Percentiles rank a stretch among this genome's conserved stretches.
Evolutionary conservation across 30 jellyfish, hydroid and myxozoan genomes (phyloP).

Genomic region (Aurelia coerulea): DNA sequence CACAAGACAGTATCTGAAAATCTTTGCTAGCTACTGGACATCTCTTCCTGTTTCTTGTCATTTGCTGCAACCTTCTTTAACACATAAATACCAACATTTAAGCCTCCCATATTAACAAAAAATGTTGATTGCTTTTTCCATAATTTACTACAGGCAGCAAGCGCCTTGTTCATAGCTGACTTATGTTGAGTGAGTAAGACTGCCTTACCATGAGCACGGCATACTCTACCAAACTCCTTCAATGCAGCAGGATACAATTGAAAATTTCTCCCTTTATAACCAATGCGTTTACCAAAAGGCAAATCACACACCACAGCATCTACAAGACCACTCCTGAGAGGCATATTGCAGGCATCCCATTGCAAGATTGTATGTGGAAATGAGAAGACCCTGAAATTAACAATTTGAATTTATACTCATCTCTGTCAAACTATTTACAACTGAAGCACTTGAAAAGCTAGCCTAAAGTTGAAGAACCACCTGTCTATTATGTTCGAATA

Average conservation of each 20-base stretch:
- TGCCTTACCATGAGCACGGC: conserved; percentile 79
- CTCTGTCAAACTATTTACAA: too few relatives aligned
- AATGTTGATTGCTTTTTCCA: conserved; percentile 77
- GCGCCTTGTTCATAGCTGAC: conserved; percentile 84
- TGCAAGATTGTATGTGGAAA: conserved; percentile 62
- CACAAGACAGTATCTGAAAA: too few relatives aligned
- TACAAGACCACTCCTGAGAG: conserved; percentile 79
- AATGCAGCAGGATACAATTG: conserved; percentile 80
- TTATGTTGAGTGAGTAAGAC: conserved; percentile 89
- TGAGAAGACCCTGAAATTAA: conserved; percentile 14
- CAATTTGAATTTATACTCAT: background rate
- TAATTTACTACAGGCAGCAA: conserved; percentile 18
- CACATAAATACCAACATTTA: conserved; percentile 87
- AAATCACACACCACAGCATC: conserved; percentile 85
- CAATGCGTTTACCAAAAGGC: conserved; percentile 95
- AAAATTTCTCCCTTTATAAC: conserved; percentile 79
- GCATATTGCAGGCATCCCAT: conserved; percentile 91
- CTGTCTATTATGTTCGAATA: too few relatives aligned
- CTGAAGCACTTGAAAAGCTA: too few relatives aligned
- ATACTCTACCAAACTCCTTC: conserved; percentile 85
- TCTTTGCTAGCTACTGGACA: too few relatives aligned
- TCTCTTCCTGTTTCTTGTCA: too few relatives aligned
- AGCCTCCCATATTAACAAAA: conserved; percentile 91
- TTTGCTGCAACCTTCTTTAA: conserved; percentile 23
- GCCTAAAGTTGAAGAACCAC: too few relatives aligned